These are phyloP conservation scores for Pectinophora gossypiella DNA, from an alignment of 1,140 invertebrate species.

Conservation along the genomic window DNA sequence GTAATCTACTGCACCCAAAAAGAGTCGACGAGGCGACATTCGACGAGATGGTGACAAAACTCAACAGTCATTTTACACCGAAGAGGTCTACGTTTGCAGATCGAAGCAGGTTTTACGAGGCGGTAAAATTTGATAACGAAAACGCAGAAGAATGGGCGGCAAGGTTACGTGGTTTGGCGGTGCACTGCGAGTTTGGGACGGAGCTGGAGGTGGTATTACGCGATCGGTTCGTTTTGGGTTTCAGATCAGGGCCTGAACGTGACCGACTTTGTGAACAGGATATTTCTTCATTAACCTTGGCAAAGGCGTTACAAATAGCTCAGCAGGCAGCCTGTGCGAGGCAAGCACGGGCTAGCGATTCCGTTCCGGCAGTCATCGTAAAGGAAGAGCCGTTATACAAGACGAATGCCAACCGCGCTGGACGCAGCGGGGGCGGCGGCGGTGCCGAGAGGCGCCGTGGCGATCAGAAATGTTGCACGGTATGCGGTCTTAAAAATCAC, in stretches of 20 bases:
- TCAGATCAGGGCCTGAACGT: too few species aligned
- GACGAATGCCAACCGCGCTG: neutral
- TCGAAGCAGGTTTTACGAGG: neutral
- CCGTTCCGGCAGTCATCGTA: neutral
- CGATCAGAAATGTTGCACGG: slow-evolving; percentile 21
- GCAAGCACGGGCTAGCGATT: too few species aligned
- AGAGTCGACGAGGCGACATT: neutral
- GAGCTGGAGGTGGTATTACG: too few species aligned
- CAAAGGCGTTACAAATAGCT: slow-evolving; percentile 29
- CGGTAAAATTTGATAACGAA: neutral
- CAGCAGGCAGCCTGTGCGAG: slow-evolving; percentile 14
- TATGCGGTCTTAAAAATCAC: slow-evolving; percentile 13
- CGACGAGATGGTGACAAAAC: neutral
- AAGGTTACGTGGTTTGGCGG: slow-evolving; percentile 26
- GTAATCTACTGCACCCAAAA: neutral
- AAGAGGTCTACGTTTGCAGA: too few species aligned
- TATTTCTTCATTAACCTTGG: slow-evolving; percentile 17
- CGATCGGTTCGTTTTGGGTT: too few species aligned
- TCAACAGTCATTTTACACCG: slow-evolving; percentile 7
- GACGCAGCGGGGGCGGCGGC: neutral
- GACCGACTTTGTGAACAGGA: slow-evolving; percentile 25
- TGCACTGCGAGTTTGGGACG: too few species aligned
- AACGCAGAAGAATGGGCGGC: slow-evolving; percentile 20
- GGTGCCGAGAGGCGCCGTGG: slow-evolving; percentile 1
- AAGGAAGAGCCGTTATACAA: slow-evolving; percentile 9